Conservation (phyloP, 2,888 invertebrate species). For the Ophioninae sp. region DNA sequence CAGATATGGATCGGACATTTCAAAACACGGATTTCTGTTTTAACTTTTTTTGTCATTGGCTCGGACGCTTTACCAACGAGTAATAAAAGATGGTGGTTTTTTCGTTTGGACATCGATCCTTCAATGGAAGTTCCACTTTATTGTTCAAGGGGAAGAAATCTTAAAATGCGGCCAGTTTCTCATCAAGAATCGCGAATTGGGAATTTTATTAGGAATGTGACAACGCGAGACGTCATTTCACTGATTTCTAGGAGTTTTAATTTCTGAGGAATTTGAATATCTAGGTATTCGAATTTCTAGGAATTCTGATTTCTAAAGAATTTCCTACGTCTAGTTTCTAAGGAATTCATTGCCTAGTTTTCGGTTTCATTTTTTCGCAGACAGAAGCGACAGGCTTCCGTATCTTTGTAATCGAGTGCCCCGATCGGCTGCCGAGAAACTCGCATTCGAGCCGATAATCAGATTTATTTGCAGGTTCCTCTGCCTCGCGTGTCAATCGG, state of each 20-base stretch:
- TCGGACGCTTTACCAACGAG: neutral
- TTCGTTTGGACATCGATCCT: neutral
- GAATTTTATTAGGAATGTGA: neutral
- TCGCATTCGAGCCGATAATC: conserved; percentile 63
- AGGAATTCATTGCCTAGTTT: neutral
- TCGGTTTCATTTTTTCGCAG: neutral
- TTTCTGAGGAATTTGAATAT: no score
- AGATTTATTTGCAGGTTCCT: conserved; percentile 75
- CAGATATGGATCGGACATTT: conserved; percentile 63
- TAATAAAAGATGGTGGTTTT: neutral
- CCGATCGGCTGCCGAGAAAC: conserved; percentile 48
- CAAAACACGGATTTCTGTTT: neutral
- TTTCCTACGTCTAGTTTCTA: no score
- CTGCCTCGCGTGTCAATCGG: conserved; percentile 73
- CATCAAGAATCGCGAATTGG: neutral
- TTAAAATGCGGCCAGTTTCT: neutral
- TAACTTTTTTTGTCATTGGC: conserved; percentile 18
- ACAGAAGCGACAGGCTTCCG: conserved; percentile 47
- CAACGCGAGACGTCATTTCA: neutral
- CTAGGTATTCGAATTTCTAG: no score
- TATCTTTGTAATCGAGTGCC: conserved; percentile 66
- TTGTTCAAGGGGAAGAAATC: neutral
- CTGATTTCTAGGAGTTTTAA: neutral
- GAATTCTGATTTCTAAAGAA: neutral
- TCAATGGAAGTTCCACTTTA: neutral